Conservation (phyloP, 2,888 invertebrate genomes). For the Agriopis aurantiaria region DNA sequence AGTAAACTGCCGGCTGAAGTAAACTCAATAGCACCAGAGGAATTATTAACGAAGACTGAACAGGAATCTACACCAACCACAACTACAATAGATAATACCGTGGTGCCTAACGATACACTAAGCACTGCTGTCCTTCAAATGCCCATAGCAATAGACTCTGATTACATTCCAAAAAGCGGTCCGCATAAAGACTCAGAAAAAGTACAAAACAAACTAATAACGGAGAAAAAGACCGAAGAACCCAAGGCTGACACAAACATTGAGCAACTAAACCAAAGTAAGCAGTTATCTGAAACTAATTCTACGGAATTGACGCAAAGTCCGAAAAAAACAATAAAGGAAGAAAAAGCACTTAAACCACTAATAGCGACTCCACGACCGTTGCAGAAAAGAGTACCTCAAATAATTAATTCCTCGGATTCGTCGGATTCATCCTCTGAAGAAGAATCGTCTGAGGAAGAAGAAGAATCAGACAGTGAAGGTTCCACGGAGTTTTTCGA, state of each 20-base stretch:
- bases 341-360: slow-evolving; percentile 84
- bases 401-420: slow-evolving; percentile 74
- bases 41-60: slow-evolving; percentile 19
- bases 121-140: slow-evolving; percentile 36
- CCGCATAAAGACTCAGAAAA: slow-evolving; percentile 38
- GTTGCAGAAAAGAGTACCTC: slow-evolving; percentile 83
- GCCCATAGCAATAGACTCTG: slow-evolving; percentile 50
- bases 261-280: slow-evolving; percentile 51
- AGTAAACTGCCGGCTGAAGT: slow-evolving; percentile 9
- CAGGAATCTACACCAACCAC: slow-evolving; percentile 4
- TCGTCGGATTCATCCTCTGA: slow-evolving; percentile 79
- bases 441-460: slow-evolving; percentile 78
- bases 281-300: slow-evolving; percentile 43
- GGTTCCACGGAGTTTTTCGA: slow-evolving; percentile 78
- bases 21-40: not conserved
- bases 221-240: slow-evolving; percentile 53
- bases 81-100: slow-evolving; percentile 14
- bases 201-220: slow-evolving; percentile 45
- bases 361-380: slow-evolving; percentile 88
- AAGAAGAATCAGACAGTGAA: slow-evolving; percentile 80
- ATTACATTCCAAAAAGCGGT: slow-evolving; percentile 70
- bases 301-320: slow-evolving; percentile 40
- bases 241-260: slow-evolving; percentile 60
- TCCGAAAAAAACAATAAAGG: slow-evolving; percentile 76
- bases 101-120: slow-evolving; percentile 25